A percentile compares a stretch with the other conserved stretches of the same genome.
Conservation (phyloP, 2,797 vertebrate species). For the Ficedula albicollis region DNA sequence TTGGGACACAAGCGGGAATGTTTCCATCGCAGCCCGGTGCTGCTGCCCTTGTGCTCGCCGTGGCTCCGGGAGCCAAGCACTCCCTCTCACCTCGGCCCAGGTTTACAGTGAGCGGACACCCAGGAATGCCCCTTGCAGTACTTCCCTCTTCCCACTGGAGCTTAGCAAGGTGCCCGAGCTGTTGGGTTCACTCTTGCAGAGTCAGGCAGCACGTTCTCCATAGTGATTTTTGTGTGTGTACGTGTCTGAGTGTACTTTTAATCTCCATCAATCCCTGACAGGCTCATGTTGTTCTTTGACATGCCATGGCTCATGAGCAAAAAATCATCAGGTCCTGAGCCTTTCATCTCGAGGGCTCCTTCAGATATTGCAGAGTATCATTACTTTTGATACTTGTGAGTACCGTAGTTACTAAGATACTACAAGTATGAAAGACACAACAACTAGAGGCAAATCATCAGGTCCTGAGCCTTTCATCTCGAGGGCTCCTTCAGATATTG, state of each 20-base stretch:
- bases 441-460: neutral
- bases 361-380: neutral
- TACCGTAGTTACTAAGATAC: neutral
- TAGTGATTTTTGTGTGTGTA: neutral
- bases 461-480: too few species aligned
- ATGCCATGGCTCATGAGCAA: neutral
- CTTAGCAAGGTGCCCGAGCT: neutral
- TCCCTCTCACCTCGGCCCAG: neutral
- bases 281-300: neutral
- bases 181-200: neutral
- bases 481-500: too few species aligned
- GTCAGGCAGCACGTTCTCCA: neutral
- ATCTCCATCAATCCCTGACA: neutral
- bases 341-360: neutral
- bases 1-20: neutral
- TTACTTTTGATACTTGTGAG: neutral
- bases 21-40: neutral
- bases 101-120: neutral
- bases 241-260: rapidly evolving
- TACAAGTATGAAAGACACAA: neutral
- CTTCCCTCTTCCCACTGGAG: neutral
- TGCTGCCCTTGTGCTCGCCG: neutral
- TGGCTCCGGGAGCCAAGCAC: neutral
- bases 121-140: neutral
- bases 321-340: neutral